Conservation (phyloP, 2,888 invertebrate species). For the Cabera pusaria region DNA sequence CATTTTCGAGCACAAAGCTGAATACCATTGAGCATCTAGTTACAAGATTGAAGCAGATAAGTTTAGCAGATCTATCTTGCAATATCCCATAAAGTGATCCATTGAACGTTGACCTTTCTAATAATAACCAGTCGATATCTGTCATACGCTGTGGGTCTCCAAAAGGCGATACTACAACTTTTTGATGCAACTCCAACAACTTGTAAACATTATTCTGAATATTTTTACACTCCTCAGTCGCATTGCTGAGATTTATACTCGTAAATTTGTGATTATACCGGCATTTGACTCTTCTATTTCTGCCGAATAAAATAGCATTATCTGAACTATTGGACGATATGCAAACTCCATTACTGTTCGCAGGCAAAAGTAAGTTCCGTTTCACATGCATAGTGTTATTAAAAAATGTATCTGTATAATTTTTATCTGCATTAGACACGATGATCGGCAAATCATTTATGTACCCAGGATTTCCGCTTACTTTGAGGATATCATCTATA, state of each 20-base stretch:
- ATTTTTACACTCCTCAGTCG: constrained; percentile 47
- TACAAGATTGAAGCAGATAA: constrained; percentile 61
- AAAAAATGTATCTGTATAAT: constrained; percentile 58
- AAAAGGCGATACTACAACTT: constrained; percentile 53
- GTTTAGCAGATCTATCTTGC: constrained; percentile 41
- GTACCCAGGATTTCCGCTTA: constrained; percentile 92
- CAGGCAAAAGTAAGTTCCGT: constrained; percentile 50
- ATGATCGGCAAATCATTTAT: constrained; percentile 85
- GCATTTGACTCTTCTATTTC: constrained; percentile 74
- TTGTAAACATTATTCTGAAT: constrained; percentile 53
- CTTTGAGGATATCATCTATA: constrained; percentile 44
- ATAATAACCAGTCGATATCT: constrained; percentile 57
- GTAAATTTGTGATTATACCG: constrained; percentile 45
- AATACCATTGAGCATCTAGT: constrained; percentile 54
- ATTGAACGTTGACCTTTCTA: constrained; percentile 36
- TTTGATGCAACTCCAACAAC: constrained; percentile 41
- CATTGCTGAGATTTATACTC: constrained; percentile 36
- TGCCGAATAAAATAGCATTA: constrained; percentile 70
- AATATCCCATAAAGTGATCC: constrained; percentile 49
- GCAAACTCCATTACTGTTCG: constrained; percentile 71
- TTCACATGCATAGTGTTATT: constrained; percentile 39
- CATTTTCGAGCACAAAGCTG: constrained; percentile 50
- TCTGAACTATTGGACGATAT: constrained; percentile 51
- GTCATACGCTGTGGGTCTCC: constrained; percentile 57
- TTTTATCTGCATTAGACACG: constrained; percentile 52